These are phyloP conservation scores for Aradophagus sp. DNA, from an alignment of 1,140 invertebrate genomes.

Conservation along the genomic window DNA sequence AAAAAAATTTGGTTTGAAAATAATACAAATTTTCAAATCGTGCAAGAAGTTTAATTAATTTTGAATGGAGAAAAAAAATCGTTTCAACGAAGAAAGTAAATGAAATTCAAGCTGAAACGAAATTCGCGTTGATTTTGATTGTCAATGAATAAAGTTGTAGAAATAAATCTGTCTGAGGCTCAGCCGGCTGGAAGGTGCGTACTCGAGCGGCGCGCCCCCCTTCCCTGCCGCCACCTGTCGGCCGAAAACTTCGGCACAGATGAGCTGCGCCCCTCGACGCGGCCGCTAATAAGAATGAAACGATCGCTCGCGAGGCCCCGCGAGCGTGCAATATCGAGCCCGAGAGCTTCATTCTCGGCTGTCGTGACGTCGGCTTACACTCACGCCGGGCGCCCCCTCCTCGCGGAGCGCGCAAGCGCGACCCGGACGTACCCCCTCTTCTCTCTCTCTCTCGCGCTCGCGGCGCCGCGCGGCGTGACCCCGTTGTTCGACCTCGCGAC, in stretches of 20 bases:
- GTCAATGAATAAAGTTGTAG: no score
- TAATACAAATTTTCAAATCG: no score
- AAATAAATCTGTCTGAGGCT: no score
- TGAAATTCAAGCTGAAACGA: no score
- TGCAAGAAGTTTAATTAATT: no score
- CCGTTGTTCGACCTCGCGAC: constrained; percentile 50
- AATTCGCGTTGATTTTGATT: no score
- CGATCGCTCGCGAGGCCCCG: constrained; percentile 29
- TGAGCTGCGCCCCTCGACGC: constrained; percentile 1
- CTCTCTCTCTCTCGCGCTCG: constrained; percentile 6
- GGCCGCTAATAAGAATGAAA: constrained; percentile 34
- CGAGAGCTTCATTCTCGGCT: constrained; percentile 32
- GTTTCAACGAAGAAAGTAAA: no score
- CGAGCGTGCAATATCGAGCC: constrained; percentile 28
- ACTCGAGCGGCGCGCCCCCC: no score
- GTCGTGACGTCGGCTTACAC: constrained; percentile 33
- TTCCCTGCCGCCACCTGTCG: constrained; percentile 11
- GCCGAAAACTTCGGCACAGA: background rate
- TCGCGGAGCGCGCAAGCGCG: constrained; percentile 17
- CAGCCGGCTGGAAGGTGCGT: no score
- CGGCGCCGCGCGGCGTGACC: constrained; percentile 24
- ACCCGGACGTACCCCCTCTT: constrained; percentile 18
- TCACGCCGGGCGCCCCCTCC: constrained; percentile 10
- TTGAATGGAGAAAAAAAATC: no score
- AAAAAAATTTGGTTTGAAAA: no score